phyloP scores from a whole-genome alignment of 2,888 invertebrate species.

The Eristalinus sepulchralis region DNA sequence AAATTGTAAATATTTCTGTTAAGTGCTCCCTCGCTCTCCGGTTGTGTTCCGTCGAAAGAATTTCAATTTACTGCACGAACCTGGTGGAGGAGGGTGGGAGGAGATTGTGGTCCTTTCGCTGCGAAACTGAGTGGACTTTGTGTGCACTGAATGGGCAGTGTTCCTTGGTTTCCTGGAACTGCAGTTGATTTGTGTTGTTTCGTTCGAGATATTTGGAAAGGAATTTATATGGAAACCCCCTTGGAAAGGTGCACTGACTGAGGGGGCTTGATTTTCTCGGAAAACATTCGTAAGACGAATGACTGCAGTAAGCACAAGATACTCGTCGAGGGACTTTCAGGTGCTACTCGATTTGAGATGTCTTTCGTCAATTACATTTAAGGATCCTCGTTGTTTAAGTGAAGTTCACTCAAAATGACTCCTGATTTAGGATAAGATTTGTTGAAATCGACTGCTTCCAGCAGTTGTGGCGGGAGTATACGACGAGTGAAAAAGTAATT shows the following conservation, averaged over 20 bases:
- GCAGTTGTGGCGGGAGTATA: too few species aligned
- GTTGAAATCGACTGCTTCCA: too few species aligned
- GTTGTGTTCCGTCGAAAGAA: constrained; percentile 36
- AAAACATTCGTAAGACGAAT: too few species aligned
- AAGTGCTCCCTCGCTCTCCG: background rate
- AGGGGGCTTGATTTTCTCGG: too few species aligned
- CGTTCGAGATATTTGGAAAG: background rate
- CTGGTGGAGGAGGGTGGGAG: constrained; percentile 7
- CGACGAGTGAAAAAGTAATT: too few species aligned
- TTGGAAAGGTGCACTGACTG: background rate
- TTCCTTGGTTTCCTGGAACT: background rate
- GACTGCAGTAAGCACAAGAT: too few species aligned
- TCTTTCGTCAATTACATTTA: too few species aligned
- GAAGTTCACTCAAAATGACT: too few species aligned
- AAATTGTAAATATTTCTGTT: constrained; percentile 47
- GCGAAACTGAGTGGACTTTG: background rate
- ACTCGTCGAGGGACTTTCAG: too few species aligned
- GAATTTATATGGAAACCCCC: background rate
- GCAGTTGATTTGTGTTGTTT: background rate
- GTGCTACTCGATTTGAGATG: too few species aligned
- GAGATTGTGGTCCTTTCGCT: background rate
- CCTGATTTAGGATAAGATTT: too few species aligned
- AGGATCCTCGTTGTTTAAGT: too few species aligned
- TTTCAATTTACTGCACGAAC: constrained; percentile 57
- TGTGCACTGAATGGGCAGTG: background rate